phyloP scores from a whole-genome alignment of 2,888 invertebrate genomes.

The Ophion obscuratus region DNA sequence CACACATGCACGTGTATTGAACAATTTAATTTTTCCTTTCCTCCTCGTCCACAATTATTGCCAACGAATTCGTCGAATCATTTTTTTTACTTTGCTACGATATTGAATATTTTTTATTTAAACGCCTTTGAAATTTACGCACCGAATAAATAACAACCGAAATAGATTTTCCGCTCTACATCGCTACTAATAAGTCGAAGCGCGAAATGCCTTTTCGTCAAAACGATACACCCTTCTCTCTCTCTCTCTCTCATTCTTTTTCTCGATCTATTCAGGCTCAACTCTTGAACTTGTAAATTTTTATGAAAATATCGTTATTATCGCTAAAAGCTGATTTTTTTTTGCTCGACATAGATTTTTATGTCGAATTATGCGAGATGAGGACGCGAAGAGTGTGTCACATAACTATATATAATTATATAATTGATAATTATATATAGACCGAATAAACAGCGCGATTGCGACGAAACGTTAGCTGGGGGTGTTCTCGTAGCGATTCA shows the following conservation, averaged over 20 bases:
- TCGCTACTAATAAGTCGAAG: constrained; percentile 27
- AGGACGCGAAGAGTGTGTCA: constrained; percentile 46
- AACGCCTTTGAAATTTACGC: constrained; percentile 41
- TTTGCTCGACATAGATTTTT: constrained; percentile 36
- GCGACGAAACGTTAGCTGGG: constrained; percentile 59
- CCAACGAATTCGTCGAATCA: constrained; percentile 40
- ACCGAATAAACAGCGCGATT: neutral
- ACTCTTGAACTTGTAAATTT: constrained; percentile 65
- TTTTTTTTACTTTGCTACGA: constrained; percentile 29
- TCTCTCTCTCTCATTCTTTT: neutral
- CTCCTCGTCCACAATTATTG: constrained; percentile 31
- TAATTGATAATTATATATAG: constrained; percentile 31
- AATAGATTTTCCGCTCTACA: constrained; percentile 28
- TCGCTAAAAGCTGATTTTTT: constrained; percentile 60
- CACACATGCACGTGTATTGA: constrained; percentile 25
- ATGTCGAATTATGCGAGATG: constrained; percentile 32
- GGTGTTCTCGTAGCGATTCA: constrained; percentile 82
- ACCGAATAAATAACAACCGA: constrained; percentile 57
- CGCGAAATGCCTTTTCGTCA: constrained; percentile 12
- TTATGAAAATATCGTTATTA: constrained; percentile 67
- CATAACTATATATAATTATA: constrained; percentile 25
- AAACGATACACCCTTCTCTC: neutral
- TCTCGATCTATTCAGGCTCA: constrained; percentile 30
- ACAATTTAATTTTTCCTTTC: constrained; percentile 20
- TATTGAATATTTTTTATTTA: constrained; percentile 23